phyloP scores from a whole-genome alignment of 2,888 invertebrate genomes.

The Brenthis hecate region DNA sequence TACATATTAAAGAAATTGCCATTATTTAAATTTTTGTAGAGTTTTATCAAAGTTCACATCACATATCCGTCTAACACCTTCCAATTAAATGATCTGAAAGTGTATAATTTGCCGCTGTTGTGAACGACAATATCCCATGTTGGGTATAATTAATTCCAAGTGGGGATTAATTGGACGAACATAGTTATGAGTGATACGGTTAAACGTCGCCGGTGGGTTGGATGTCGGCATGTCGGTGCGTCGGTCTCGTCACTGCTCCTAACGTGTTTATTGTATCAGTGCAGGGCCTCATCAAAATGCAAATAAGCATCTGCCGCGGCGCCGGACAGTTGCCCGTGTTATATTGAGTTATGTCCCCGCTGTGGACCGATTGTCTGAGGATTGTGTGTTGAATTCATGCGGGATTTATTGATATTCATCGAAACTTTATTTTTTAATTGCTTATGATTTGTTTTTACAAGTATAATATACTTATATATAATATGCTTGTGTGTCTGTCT shows the following conservation, averaged over 20 bases:
- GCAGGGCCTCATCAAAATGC: conserved; percentile 81
- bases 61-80: not conserved
- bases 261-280: conserved; percentile 80
- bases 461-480: not conserved
- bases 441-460: not conserved
- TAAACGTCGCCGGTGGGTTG: conserved; percentile 58
- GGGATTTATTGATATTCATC: conserved; percentile 22
- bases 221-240: conserved; percentile 37
- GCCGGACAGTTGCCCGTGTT: conserved; percentile 70
- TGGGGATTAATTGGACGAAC: conserved; percentile 67
- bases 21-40: not conserved
- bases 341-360: conserved; percentile 74
- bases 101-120: conserved; percentile 2
- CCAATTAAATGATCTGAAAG: conserved; percentile 7
- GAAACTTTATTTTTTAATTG: conserved; percentile 5
- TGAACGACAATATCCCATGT: conserved; percentile 9
- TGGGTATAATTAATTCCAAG: conserved; percentile 50
- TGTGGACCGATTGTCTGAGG: conserved; percentile 49
- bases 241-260: conserved; percentile 43
- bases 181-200: conserved; percentile 62
- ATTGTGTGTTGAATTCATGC: conserved; percentile 38
- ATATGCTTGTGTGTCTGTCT: no score
- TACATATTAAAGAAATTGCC: not conserved
- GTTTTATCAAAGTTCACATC: not conserved
- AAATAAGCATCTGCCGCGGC: conserved; percentile 66